phyloP scores from a whole-genome alignment of 2,888 invertebrate species.

The Himalopsyche anomala region DNA sequence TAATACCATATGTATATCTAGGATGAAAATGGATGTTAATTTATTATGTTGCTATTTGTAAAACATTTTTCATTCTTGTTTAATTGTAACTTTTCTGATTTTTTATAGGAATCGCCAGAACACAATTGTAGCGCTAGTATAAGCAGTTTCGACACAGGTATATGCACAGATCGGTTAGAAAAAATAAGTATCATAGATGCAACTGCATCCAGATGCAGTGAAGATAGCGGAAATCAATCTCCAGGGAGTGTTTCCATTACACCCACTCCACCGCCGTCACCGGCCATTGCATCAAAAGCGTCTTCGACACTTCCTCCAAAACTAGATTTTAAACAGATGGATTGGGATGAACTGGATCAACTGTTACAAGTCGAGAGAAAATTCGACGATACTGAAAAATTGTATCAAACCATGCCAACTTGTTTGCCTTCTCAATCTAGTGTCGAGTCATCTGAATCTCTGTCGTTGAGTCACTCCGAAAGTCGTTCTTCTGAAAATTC shows the following conservation, averaged over 20 bases:
- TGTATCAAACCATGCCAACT: conserved; percentile 84
- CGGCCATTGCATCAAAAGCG: conserved; percentile 68
- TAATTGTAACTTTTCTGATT: background rate
- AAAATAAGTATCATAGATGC: conserved; percentile 50
- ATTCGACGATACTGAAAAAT: conserved; percentile 79
- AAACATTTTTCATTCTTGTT: too few species aligned
- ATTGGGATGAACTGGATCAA: conserved; percentile 85
- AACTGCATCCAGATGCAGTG: conserved; percentile 58
- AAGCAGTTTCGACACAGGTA: conserved; percentile 63
- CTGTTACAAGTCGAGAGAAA: conserved; percentile 82
- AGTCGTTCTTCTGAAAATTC: conserved; percentile 58
- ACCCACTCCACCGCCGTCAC: conserved; percentile 65
- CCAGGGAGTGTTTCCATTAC: conserved; percentile 61
- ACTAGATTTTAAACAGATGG: conserved; percentile 80
- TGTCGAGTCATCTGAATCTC: conserved; percentile 65
- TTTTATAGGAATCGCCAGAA: conserved; percentile 56
- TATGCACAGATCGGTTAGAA: conserved; percentile 60
- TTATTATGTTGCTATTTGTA: too few species aligned
- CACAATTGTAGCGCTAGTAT: conserved; percentile 55
- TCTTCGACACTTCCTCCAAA: conserved; percentile 80
- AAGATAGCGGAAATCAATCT: conserved; percentile 64
- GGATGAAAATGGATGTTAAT: too few species aligned
- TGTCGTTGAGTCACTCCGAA: conserved; percentile 61
- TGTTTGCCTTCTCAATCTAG: conserved; percentile 78
- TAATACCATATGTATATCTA: too few species aligned